Percentiles rank a stretch among this genome's conserved stretches.
phyloP scores from a whole-genome alignment of 2,888 invertebrate genomes.

The Sphaerophoria taeniata region DNA sequence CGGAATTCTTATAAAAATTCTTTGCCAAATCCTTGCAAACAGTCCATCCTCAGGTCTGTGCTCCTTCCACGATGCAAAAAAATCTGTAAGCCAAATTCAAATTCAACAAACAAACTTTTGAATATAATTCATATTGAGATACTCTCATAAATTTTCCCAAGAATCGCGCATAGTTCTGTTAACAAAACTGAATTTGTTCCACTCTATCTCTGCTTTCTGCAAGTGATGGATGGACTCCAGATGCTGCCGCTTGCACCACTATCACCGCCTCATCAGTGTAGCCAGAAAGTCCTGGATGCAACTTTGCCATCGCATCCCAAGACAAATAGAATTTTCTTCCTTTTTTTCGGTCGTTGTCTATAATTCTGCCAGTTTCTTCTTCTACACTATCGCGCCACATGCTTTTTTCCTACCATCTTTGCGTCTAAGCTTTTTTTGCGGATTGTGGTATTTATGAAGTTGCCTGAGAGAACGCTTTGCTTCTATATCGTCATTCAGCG shows the following conservation, averaged over 20 bases:
- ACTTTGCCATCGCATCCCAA: constrained; percentile 53
- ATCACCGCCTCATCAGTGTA: constrained; percentile 9
- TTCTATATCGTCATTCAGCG: background rate
- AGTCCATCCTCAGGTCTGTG: too few species aligned
- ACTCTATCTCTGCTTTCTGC: constrained; percentile 52
- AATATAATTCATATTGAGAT: constrained; percentile 73
- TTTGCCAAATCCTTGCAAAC: background rate
- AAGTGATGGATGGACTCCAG: constrained; percentile 72
- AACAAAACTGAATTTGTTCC: constrained; percentile 74
- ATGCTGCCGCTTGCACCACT: constrained; percentile 53
- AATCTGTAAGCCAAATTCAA: background rate
- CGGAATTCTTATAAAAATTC: constrained; percentile 28
- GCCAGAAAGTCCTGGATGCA: constrained; percentile 51
- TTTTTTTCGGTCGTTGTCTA: constrained; percentile 17
- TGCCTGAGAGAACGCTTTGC: constrained; percentile 37
- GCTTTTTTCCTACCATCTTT: constrained; percentile 46
- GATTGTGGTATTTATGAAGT: constrained; percentile 68
- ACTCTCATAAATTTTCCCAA: constrained; percentile 62
- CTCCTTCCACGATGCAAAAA: background rate
- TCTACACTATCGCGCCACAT: constrained; percentile 11
- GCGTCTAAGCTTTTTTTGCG: constrained; percentile 27
- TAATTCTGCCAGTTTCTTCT: background rate
- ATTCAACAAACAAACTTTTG: constrained; percentile 62
- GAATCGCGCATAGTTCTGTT: constrained; percentile 69
- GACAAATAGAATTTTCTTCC: constrained; percentile 26